Evolutionary conservation across 2,797 vertebrate species (phyloP).

Genomic region (Syngnathus acus): DNA sequence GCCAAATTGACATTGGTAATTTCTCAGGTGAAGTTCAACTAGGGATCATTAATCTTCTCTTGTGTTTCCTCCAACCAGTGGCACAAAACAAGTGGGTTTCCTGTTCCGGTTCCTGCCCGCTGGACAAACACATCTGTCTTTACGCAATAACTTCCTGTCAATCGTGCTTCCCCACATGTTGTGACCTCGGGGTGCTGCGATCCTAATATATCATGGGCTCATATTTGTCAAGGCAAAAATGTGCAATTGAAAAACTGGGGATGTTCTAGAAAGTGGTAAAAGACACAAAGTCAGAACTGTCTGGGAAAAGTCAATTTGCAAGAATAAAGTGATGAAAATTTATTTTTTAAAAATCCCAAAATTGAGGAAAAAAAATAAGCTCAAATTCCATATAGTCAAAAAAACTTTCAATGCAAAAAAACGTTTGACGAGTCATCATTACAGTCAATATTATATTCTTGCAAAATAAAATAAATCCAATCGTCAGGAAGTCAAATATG

Average conservation of each 20-base stretch:
- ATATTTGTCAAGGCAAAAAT: constrained; percentile 27
- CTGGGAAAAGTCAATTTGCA: too few species aligned
- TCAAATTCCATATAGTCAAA: too few species aligned
- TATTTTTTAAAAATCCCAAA: too few species aligned
- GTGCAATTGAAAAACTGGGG: background rate
- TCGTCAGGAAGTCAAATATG: background rate
- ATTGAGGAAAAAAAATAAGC: too few species aligned
- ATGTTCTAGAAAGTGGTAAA: background rate
- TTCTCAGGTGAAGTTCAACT: constrained; percentile 15
- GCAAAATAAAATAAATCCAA: too few species aligned
- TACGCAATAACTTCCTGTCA: constrained; percentile 54
- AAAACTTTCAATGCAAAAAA: too few species aligned
- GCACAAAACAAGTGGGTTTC: constrained; percentile 51
- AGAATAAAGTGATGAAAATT: too few species aligned
- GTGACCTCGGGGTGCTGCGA: constrained; percentile 40
- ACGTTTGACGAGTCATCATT: too few species aligned
- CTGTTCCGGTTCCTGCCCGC: constrained; percentile 45
- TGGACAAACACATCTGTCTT: constrained; percentile 50
- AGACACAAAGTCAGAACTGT: too few species aligned
- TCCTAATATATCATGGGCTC: constrained; percentile 42
- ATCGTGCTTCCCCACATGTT: constrained; percentile 34
- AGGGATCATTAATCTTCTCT: constrained; percentile 53
- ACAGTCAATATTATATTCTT: too few species aligned
- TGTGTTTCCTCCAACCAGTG: constrained; percentile 55
- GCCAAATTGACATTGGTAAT: background rate